Percentiles rank a stretch among this genome's conserved stretches.
These are phyloP conservation scores for Erebia aethiops DNA, from an alignment of 2,888 invertebrate species.

Conservation along the genomic window DNA sequence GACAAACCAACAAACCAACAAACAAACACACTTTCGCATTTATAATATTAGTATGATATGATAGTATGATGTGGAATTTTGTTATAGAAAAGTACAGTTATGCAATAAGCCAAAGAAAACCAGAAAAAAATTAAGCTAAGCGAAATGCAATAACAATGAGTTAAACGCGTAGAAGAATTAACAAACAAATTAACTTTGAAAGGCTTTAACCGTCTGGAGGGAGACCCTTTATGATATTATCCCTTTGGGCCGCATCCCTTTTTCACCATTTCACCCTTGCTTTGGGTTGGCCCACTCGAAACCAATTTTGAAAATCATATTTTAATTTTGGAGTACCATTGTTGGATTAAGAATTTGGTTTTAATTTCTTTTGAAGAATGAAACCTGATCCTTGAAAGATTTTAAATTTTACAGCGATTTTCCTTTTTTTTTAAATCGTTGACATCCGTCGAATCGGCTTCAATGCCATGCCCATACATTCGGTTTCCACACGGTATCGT, in stretches of 20 bases:
- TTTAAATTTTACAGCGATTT: too few relatives aligned
- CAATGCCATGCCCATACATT: too few relatives aligned
- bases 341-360: neutral
- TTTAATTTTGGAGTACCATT: conserved; percentile 19
- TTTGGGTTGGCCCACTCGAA: conserved; percentile 47
- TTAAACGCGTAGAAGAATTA: conserved; percentile 64
- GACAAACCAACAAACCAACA: too few relatives aligned
- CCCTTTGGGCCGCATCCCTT: conserved; percentile 57
- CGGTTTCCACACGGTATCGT: too few relatives aligned
- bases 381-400: too few relatives aligned
- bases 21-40: too few relatives aligned
- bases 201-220: conserved; percentile 60
- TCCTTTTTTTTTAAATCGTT: too few relatives aligned
- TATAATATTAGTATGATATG: too few relatives aligned
- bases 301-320: conserved; percentile 52
- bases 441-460: too few relatives aligned
- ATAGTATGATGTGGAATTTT: too few relatives aligned
- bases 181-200: conserved; percentile 73
- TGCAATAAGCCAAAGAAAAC: neutral
- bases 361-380: too few relatives aligned
- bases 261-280: conserved; percentile 48
- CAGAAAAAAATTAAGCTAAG: conserved; percentile 18
- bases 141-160: conserved; percentile 35
- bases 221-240: conserved; percentile 72
- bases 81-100: too few relatives aligned